Percentiles rank a stretch among this genome's conserved stretches.
phyloP scores from a whole-genome alignment of 2,113 vertebrate species.

The Lepidothrix coronata region DNA sequence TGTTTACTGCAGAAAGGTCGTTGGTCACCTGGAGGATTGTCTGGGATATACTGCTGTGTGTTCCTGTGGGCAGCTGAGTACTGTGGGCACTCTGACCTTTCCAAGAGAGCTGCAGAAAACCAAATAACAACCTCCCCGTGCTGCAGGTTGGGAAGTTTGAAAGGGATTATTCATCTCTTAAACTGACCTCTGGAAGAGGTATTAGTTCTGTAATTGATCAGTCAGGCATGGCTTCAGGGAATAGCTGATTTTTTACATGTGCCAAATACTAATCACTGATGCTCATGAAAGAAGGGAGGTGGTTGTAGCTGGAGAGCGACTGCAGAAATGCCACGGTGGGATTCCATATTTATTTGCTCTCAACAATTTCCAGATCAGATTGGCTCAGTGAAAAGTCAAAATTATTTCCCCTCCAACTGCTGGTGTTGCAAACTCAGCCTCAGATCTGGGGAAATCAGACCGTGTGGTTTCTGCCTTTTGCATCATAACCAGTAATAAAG shows the following conservation, averaged over 20 bases:
- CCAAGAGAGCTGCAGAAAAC: background rate
- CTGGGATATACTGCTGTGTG: background rate
- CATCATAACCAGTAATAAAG: slow-evolving; percentile 43
- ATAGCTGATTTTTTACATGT: slow-evolving; percentile 28
- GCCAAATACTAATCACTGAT: slow-evolving; percentile 24
- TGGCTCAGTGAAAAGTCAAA: slow-evolving; percentile 41
- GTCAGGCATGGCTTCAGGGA: slow-evolving; percentile 9
- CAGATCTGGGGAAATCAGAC: slow-evolving; percentile 34
- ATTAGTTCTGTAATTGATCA: slow-evolving; percentile 25
- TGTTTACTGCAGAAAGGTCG: background rate
- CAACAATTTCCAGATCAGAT: slow-evolving; percentile 57
- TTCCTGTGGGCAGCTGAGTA: background rate
- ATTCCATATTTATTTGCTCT: slow-evolving; percentile 47
- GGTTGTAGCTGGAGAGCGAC: background rate
- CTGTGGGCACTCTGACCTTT: slow-evolving; percentile 14
- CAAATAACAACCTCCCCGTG: background rate
- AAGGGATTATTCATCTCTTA: slow-evolving; percentile 26
- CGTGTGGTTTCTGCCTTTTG: slow-evolving; percentile 28
- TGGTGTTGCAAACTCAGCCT: background rate
- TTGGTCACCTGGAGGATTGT: background rate
- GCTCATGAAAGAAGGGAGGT: background rate
- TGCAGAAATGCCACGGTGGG: slow-evolving; percentile 42
- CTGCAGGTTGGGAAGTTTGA: background rate
- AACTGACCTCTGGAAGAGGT: background rate
- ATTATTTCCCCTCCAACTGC: slow-evolving; percentile 30